phyloP scores from a whole-genome alignment of 2,888 invertebrate genomes.

The Tuberolachnus salignus region DNA sequence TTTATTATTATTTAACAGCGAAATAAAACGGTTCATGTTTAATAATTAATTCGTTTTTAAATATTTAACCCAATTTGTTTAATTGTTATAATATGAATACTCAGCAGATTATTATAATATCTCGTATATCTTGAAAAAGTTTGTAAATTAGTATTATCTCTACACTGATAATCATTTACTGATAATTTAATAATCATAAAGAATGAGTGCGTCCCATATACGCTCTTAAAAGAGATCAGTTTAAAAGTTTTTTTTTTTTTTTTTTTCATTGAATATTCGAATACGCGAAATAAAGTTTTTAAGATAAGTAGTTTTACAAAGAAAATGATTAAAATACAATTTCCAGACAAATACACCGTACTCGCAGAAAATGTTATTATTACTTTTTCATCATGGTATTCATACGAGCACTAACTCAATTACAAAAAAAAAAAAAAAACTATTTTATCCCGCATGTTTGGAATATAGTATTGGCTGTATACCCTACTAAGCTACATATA shows the following conservation, averaged over 20 bases:
- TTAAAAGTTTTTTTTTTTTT: constrained; percentile 3
- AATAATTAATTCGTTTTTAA: no score
- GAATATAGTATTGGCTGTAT: no score
- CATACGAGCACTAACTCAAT: constrained; percentile 3
- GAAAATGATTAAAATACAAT: constrained; percentile 25
- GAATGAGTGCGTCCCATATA: not conserved
- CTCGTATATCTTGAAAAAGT: no score
- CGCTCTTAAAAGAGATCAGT: not conserved
- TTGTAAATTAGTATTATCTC: not conserved
- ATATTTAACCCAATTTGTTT: no score
- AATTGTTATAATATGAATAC: no score
- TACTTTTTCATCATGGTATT: not conserved
- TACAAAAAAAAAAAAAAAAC: not conserved
- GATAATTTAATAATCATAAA: constrained; percentile 5
- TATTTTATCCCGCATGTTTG: no score
- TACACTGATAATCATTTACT: not conserved
- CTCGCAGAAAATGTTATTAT: not conserved
- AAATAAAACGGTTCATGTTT: no score
- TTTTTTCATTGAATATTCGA: not conserved
- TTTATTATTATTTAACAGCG: no score
- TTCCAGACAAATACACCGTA: not conserved
- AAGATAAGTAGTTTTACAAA: constrained; percentile 14
- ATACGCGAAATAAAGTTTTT: constrained; percentile 18
- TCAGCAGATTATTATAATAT: no score
- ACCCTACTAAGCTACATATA: not conserved